Percentiles rank a stretch among this genome's conserved stretches.
Evolutionary conservation across 2,113 vertebrate genomes (phyloP).

Genomic region (Platichthys stellatus): DNA sequence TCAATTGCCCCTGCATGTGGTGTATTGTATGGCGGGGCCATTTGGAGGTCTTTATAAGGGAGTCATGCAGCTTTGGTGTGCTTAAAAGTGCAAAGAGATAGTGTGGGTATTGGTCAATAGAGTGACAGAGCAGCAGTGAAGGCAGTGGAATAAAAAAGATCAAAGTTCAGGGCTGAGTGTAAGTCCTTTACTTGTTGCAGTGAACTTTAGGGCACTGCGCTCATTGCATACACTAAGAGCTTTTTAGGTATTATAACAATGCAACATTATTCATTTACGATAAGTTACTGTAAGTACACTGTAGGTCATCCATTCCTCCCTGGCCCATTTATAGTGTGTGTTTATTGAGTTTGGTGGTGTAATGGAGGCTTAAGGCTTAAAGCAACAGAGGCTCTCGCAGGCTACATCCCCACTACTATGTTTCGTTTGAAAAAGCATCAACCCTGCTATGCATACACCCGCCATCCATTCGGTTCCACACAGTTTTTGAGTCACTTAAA

Average conservation of each 20-base stretch:
- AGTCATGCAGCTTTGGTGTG: conserved; percentile 65
- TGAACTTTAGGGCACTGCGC: conserved; percentile 11
- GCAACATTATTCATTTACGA: conserved; percentile 4
- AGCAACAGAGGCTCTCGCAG: neutral
- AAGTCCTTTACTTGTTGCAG: neutral
- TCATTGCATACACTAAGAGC: neutral
- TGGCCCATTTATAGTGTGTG: neutral
- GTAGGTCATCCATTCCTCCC: neutral
- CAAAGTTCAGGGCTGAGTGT: conserved; percentile 58
- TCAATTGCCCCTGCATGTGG: conserved; percentile 72
- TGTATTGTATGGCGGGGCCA: conserved; percentile 66
- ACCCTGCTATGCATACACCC: neutral
- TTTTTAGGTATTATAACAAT: conserved; percentile 3
- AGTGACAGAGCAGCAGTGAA: conserved; percentile 24
- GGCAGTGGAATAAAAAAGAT: conserved; percentile 43
- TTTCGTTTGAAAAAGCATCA: neutral
- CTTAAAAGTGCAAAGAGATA: conserved; percentile 65
- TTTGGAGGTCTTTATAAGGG: conserved; percentile 62
- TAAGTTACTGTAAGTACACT: neutral
- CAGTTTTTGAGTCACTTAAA: too few species aligned
- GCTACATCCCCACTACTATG: neutral
- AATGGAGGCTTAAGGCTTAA: conserved; percentile 7
- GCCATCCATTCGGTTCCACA: too few species aligned
- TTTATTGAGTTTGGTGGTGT: conserved; percentile 24
- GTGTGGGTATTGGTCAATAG: conserved; percentile 55